Base-by-base conservation (phyloP, 2,888 invertebrate genomes). In the Dryadula phaetusa region DNA sequence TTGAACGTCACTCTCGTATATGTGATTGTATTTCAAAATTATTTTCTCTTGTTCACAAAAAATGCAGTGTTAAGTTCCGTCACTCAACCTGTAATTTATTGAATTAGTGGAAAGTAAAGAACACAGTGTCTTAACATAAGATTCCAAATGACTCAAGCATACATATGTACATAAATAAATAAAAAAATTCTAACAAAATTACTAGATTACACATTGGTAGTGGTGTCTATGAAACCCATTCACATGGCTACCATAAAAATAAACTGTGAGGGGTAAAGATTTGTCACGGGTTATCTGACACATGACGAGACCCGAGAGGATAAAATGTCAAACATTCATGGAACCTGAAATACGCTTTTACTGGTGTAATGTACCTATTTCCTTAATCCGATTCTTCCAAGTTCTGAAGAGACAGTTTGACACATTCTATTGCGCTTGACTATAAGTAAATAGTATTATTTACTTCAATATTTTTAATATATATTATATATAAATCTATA, bases 271-370 rank as follows among this genome's bases (percentile, higher is more conserved):
- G 54, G 10, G 2, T 1, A 32, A 58, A 42, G 49, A 58, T 58
- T 32, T 42, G 28, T 58, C 10, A 16, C 40, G 8, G 8, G 49
- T 65, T 65, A 60, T 65, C 58, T 22, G 60, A 52, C 49, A 42
- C 18, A n/a, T 34, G 40, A 65, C 34, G 58, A 42, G 58, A 32
- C 37, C 32, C 56, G n/a, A 42, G 40, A 20, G 49, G 28, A 65
- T 49, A 60, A 49, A 58, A 58, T 42, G 58, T 42, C 20, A 52
- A 65, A 65, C 40, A 58, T 44, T 44, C 20, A 18, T 54, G 40
- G 32, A 22, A 60, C 64, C 32, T 65, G 58, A 49, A 60, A 64
- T 40, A 46, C 18, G 60, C 10, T 60, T 65, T 64, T 42, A 42
- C 58, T 46, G 46, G 42, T 22, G 58, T 49, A 49, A 64, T 49